Base-by-base conservation (phyloP, 92 coral and sea anemone genomes). In the Phenganax stokvisi region DNA sequence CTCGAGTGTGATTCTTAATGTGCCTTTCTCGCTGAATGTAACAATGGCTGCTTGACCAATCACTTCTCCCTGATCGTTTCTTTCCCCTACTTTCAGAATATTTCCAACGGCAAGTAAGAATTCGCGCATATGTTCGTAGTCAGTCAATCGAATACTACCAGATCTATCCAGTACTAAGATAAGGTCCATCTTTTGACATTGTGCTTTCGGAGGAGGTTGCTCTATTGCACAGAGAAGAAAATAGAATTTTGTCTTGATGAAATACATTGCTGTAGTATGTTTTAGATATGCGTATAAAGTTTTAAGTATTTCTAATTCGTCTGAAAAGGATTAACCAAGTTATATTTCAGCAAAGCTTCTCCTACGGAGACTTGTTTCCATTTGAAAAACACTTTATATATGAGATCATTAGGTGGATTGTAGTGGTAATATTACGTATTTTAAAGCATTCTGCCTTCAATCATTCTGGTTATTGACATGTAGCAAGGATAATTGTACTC, bases 41-140 rank as follows among this genome's bases (percentile, higher is more conserved):
- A 73, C 61, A 29, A 73, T 73, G 27, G 59, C 59, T 51, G 60
- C 77, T 73, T 73, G 77, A 53, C 77, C 77, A 73, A 73, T 73
- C 12, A 73, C 28, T 7, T 73, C 77, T 7, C 77, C 77, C 4
- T 73, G 0, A 2, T 27, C 44, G 51, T 73, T 20, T 15, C 77
- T 53, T 54, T 53, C 77, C 28, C 77, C 77, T 51, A 73, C 51
- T 73, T 73, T 53, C 15, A 73, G 16, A 6, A 31, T 8, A 16
- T 56, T 53, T 57, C 59, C 77, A 73, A 73, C 12, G n/a, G 17
- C 12, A 17, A 53, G 29, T 73, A 73, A 56, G 62, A 73, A 73
- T 3, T 53, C 8, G 29, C 77, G 77, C 77, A 73, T 73, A 53
- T 73, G 59, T 52, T 73, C 59, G 62, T 51, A 73, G 58, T 53